Evolutionary conservation across 1,140 invertebrate species (phyloP).

Genomic region (Macrocentrus cingulum): DNA sequence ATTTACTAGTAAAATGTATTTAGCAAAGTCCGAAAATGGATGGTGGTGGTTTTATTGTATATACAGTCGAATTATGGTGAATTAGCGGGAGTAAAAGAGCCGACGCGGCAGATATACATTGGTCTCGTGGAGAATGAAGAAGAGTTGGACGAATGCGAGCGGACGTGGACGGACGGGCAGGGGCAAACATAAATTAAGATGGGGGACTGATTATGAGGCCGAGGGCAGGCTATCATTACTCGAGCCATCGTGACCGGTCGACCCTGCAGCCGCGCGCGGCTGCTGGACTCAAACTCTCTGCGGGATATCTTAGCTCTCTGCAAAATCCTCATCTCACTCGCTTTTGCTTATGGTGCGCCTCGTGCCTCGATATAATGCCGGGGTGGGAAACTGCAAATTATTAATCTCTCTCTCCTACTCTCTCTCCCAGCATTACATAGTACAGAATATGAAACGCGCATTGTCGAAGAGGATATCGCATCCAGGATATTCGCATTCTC

Average conservation of each 20-base stretch:
- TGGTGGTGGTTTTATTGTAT: no score
- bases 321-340: conserved; percentile 18
- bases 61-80: conserved; percentile 52
- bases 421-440: conserved; percentile 39
- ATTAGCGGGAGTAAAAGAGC: conserved; percentile 50
- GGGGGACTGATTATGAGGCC: conserved; percentile 57
- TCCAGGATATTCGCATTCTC: conserved; percentile 16
- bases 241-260: conserved; percentile 55
- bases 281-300: conserved; percentile 39
- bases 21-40: background rate
- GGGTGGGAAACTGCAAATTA: conserved; percentile 56
- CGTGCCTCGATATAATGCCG: conserved; percentile 50
- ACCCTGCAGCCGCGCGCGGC: conserved; percentile 51
- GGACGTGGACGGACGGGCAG: conserved; percentile 46
- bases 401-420: conserved; percentile 41
- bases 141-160: conserved; percentile 26
- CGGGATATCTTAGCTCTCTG: conserved; percentile 10
- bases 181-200: conserved; percentile 59
- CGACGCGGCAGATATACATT: conserved; percentile 4
- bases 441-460: conserved; percentile 50
- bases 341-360: conserved; percentile 35
- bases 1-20: no score
- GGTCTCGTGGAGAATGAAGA: conserved; percentile 6
- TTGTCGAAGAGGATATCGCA: conserved; percentile 40
- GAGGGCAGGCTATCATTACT: conserved; percentile 57